Percentiles rank a stretch among this genome's conserved stretches.
phyloP scores from a whole-genome alignment of 2,797 vertebrate species.

The Podarcis siculus region DNA sequence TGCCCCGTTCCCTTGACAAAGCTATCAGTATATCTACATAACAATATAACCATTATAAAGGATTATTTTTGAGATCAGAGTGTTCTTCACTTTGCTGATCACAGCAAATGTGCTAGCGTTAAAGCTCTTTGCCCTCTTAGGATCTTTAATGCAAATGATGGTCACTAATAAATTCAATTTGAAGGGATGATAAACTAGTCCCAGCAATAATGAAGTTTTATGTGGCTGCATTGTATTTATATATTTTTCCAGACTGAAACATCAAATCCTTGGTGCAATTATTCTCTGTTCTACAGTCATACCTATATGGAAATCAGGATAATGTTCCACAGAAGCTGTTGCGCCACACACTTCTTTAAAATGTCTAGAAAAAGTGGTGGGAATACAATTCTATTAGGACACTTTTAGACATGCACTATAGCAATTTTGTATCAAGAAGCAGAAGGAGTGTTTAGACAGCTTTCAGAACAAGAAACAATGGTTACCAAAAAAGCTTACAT shows the following conservation, averaged over 20 bases:
- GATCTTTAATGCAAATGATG: background rate
- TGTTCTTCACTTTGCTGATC: background rate
- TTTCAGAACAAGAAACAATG: slow-evolving; percentile 53
- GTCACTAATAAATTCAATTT: background rate
- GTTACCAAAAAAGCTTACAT: slow-evolving; percentile 41
- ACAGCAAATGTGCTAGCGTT: background rate
- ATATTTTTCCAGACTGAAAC: slow-evolving; percentile 54
- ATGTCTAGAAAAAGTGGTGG: slow-evolving; percentile 36
- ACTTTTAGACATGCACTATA: slow-evolving; percentile 49
- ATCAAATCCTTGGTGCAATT: slow-evolving; percentile 16
- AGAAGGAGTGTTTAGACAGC: slow-evolving; percentile 29
- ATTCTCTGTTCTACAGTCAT: slow-evolving; percentile 37
- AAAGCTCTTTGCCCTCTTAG: background rate
- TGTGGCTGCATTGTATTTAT: slow-evolving; percentile 45
- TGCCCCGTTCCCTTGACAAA: background rate
- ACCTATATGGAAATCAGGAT: slow-evolving; percentile 29
- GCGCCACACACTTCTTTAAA: slow-evolving; percentile 41
- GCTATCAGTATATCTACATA: background rate
- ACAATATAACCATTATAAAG: no score
- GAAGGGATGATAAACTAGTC: slow-evolving; percentile 15
- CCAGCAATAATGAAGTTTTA: slow-evolving; percentile 55
- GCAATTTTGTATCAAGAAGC: slow-evolving; percentile 52
- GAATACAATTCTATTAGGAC: slow-evolving; percentile 58
- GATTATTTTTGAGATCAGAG: background rate
- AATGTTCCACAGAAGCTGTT: slow-evolving; percentile 35